Base-by-base conservation (phyloP, 2,113 vertebrate genomes). In the Atrichornis clamosus region DNA sequence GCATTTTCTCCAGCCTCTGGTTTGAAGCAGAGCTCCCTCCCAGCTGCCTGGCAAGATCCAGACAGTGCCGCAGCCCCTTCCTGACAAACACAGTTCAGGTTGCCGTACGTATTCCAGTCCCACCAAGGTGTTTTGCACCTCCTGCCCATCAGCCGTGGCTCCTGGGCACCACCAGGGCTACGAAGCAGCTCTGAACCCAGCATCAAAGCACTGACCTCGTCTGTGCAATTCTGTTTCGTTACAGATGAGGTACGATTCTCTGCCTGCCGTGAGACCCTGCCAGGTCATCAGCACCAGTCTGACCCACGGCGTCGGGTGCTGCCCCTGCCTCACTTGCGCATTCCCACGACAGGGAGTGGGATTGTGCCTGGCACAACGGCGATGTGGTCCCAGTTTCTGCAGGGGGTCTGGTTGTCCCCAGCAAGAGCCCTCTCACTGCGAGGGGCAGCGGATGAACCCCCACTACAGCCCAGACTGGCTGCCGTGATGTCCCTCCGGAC, bases 161-260 rank as follows among this genome's bases (percentile, higher is more conserved):
- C 35, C 50, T 41, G 3, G 0, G 64, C 78, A 69, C 24, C 15
- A 6, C 47, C 39, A 12, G 32, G n/a, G 41, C 84, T 52, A 3
- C 0, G 0, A 11, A 46, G 79, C 70, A 50, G 44, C 75, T 32
- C 46, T 28, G 78, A 69, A 4, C 13, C 19, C 77, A 56, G 23
- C 33, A 72, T 1, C 30, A 13, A 15, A 60, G 46, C 44, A 2
- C 33, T 19, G 55, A 14, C 60, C 16, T 42, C 13, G 37, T 6
- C 67, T 20, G 2, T 18, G 33, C 20, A 4, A 0, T 4, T 16
- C 70, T 42, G 18, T 21, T 35, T 3, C 6, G n/a, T 4, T 39
- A 7, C 5, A 1, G 39, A 41, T 41, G 9, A 41, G 20, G 2
- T 19, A 4, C 0, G 0, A 5, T 53, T 32, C 72, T 26, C 27